Evolutionary conservation across 2,888 invertebrate species (phyloP), one percentile per base, ranked within the genome.

Genomic region (Eubasilissa splendida): DNA sequence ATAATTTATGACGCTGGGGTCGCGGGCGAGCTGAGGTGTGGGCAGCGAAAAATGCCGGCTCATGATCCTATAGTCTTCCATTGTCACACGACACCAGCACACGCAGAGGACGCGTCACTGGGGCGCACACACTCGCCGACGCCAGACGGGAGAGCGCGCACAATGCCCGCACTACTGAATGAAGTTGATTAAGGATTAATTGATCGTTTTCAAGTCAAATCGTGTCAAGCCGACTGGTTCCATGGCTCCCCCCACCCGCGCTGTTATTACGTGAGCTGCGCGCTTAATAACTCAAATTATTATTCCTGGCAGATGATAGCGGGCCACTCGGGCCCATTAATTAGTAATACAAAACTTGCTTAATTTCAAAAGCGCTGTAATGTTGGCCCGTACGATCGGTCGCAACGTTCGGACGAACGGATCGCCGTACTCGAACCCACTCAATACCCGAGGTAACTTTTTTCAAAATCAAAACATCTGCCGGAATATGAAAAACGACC

Each of bases 41-140:
- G 68, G 68, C 68, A 68, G 52, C 14, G 12, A 68, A 68, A 68
- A 68, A 68, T 68, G 68, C 68, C 68, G 42, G 68, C 68, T 68
- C 52, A 50, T 66, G 68, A 42, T 68, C 42, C 68, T 50, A 9
- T 66, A 66, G 66, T 42, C 50, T 50, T 8, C 66, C 66, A 66
- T 66, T 66, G 66, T 66, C 42, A 66, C 33, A 42, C 42, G 66
- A 66, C 50, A 66, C 66, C 7, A 66, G 66, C 33, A 22, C n/a
- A 11, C 66, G n/a, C 50, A 42, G n/a, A 11, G 12, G 50, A 42
- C 33, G n/a, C 42, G 66, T n/a, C n/a, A 66, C 66, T 42, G 12
- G n/a, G n/a, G n/a, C 66, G 33, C 65, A 42, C 65, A 66, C n/a
- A 66, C 42, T 12, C 50, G 3, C 12, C 58, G 58, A 8, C 58